Evolutionary conservation across 2,888 invertebrate species (phyloP).

Genomic region (Andrena haemorrhoa): DNA sequence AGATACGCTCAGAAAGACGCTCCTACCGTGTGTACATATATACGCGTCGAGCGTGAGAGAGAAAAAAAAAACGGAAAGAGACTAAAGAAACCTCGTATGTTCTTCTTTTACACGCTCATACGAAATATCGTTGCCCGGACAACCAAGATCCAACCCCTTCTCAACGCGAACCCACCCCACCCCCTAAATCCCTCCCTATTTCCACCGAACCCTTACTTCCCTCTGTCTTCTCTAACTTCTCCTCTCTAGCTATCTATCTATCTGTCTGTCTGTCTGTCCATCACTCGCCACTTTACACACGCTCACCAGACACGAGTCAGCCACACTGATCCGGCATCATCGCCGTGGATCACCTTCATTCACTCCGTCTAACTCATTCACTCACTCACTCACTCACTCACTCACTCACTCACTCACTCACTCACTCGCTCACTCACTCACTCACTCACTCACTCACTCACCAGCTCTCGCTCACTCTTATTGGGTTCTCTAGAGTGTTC

Average conservation of each 20-base stretch:
- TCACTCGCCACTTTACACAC: conserved; percentile 75
- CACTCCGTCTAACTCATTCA: conserved; percentile 55
- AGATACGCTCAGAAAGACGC: conserved; percentile 77
- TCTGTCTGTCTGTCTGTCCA: conserved; percentile 75
- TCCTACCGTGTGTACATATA: conserved; percentile 68
- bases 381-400: conserved; percentile 60
- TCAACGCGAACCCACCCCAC: conserved; percentile 49
- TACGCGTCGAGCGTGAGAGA: conserved; percentile 70
- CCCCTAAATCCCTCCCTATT: conserved; percentile 31
- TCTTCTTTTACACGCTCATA: conserved; percentile 70
- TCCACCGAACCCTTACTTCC: conserved; percentile 45
- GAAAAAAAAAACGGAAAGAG: conserved; percentile 3
- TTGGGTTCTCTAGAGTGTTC: conserved; percentile 67
- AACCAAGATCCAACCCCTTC: conserved; percentile 46
- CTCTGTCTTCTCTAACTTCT: conserved; percentile 64
- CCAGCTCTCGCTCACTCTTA: conserved; percentile 68
- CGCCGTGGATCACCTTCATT: conserved; percentile 66
- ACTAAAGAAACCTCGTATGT: conserved; percentile 50
- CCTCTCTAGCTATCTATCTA: conserved; percentile 68
- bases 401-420: conserved; percentile 61
- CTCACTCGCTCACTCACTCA: conserved; percentile 41
- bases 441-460: conserved; percentile 62
- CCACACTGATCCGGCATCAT: conserved; percentile 68
- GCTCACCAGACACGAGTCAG: conserved; percentile 69
- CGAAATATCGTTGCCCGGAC: conserved; percentile 68